Conservation (phyloP, 2,888 invertebrate species). For the Cremastinae sp. region DNA sequence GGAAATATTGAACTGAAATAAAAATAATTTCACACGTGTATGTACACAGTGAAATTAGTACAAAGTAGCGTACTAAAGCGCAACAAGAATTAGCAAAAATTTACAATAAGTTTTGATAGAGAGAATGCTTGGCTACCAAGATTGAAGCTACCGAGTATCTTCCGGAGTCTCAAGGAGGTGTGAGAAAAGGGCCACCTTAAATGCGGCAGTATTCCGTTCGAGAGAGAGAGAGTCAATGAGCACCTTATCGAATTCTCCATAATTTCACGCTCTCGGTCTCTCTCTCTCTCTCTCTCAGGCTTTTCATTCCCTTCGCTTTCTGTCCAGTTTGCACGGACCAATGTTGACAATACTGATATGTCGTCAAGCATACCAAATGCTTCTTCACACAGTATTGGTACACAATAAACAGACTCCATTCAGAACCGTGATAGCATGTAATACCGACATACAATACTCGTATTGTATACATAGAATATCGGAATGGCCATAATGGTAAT, state of each 20-base stretch:
- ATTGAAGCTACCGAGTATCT: too few species aligned
- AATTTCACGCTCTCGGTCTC: not conserved
- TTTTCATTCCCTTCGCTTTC: not conserved
- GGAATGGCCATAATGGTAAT: conserved; percentile 12
- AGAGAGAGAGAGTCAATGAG: conserved; percentile 1
- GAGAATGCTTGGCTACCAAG: too few species aligned
- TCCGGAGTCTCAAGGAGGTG: too few species aligned
- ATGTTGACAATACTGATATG: conserved; percentile 50
- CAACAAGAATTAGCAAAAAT: too few species aligned
- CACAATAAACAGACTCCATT: conserved; percentile 24
- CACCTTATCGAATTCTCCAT: conserved; percentile 28
- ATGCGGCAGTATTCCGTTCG: too few species aligned
- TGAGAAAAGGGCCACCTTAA: too few species aligned
- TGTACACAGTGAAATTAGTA: too few species aligned
- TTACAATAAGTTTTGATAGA: too few species aligned
- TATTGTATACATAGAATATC: conserved; percentile 6
- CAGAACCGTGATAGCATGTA: conserved; percentile 12
- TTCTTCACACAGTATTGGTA: conserved; percentile 45
- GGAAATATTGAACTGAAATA: too few species aligned
- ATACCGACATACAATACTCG: conserved; percentile 7
- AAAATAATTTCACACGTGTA: not conserved
- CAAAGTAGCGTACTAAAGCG: too few species aligned
- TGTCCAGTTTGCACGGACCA: conserved; percentile 32
- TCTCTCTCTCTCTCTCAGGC: conserved; percentile 11
- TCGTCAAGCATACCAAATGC: conserved; percentile 56